Base-by-base conservation (phyloP, 2,797 vertebrate species). In the Anableps anableps region DNA sequence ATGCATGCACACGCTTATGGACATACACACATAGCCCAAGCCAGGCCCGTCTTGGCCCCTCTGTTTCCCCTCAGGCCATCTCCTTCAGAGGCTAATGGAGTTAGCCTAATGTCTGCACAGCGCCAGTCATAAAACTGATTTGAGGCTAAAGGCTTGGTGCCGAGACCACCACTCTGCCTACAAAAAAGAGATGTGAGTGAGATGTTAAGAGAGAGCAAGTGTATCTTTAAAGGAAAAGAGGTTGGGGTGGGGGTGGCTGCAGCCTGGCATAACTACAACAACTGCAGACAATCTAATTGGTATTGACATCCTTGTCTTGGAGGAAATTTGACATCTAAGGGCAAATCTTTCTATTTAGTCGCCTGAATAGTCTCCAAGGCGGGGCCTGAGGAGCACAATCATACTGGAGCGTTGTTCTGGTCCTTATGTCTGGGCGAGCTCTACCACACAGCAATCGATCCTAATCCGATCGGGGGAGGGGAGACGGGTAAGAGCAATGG, bases 281-380 rank as follows among this genome's bases (percentile, higher is more conserved):
- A 94, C 94, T 94, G 94, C 91, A 95, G 93, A 95, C 95, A 95
- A 95, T 96, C 95, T 96, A 96, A 96, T 96, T 96, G 95, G 94
- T 96, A 96, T 96, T 95, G 96, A 96, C 95, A 95, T 96, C 93
- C 94, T 94, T 95, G 96, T 96, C 96, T 96, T 93, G 76, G 91
- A 96, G 95, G 95, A 95, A 95, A 96, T 96, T 96, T 96, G 96
- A 96, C 96, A 96, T 96, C 95, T 96, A 96, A 96, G 96, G 96
- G 96, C 95, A 96, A 96, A 96, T 95, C 95, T 95, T 96, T 96
- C 95, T 96, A 95, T 96, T 96, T 96, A 96, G 95, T 96, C 90
- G 94, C 95, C 95, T 95, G 96, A 96, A 96, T 95, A 92, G 95
- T 94, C 93, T 94, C 93, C 92, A 91, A 96, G 94, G 94, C 92